Conservation (phyloP, 2,888 invertebrate genomes). For the Abrostola triplasia region DNA sequence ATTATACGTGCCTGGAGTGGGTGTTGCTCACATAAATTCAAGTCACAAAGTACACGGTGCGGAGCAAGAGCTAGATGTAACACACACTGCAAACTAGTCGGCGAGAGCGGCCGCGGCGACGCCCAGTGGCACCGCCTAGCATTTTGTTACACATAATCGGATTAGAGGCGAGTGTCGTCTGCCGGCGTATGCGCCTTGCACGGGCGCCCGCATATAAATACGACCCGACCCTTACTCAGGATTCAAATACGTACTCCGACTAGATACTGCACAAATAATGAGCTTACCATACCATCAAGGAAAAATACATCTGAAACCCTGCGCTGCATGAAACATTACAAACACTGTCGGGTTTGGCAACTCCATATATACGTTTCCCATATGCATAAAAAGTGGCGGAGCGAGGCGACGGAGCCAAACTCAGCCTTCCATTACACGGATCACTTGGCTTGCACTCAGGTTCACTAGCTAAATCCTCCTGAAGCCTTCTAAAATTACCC, state of each 20-base stretch:
- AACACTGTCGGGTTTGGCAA: conserved; percentile 41
- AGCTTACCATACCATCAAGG: conserved; percentile 52
- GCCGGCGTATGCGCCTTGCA: conserved; percentile 74
- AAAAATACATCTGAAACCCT: conserved; percentile 42
- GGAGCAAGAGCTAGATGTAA: conserved; percentile 61
- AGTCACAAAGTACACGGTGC: conserved; percentile 55
- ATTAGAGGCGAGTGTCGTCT: conserved; percentile 80
- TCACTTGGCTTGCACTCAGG: conserved; percentile 78
- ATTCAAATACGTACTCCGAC: conserved; percentile 64
- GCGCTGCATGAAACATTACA: conserved; percentile 37
- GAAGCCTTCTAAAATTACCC: conserved; percentile 71
- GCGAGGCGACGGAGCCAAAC: conserved; percentile 66
- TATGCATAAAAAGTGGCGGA: conserved; percentile 67
- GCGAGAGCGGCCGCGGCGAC: conserved; percentile 45
- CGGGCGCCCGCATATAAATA: conserved; percentile 77
- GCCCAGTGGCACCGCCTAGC: conserved; percentile 73
- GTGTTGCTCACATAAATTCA: conserved; percentile 57
- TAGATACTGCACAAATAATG: conserved; percentile 57
- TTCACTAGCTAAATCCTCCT: conserved; percentile 76
- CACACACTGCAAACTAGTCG: conserved; percentile 66
- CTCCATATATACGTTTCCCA: conserved; percentile 40
- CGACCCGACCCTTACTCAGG: conserved; percentile 67
- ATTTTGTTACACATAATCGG: conserved; percentile 86
- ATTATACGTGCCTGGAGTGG: conserved; percentile 58
- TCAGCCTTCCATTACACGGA: conserved; percentile 84